These are phyloP conservation scores for Metallyticus violacea DNA, from an alignment of 2,888 invertebrate genomes.

Conservation along the genomic window DNA sequence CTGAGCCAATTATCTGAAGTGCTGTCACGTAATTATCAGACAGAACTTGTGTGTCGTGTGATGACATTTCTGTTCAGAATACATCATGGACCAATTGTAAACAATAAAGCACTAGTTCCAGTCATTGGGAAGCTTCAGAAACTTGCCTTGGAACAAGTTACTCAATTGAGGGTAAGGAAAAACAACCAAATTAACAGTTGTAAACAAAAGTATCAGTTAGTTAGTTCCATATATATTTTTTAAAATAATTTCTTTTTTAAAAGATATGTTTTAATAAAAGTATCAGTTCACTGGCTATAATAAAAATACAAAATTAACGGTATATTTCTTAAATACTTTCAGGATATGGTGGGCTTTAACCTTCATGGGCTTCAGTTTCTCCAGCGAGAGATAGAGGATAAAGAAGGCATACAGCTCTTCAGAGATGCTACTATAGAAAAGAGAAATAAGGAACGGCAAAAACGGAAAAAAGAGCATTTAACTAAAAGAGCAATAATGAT, in stretches of 20 bases:
- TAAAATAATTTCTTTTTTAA: too few relatives aligned
- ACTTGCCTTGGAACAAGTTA: slow-evolving; percentile 55
- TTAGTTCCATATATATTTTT: too few relatives aligned
- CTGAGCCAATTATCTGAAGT: slow-evolving; percentile 68
- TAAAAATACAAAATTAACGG: not conserved
- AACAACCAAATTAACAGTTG: too few relatives aligned
- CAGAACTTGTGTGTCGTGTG: slow-evolving; percentile 74
- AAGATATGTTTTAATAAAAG: not conserved
- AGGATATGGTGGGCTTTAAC: slow-evolving; percentile 85
- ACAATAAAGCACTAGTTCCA: slow-evolving; percentile 65
- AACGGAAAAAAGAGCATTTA: slow-evolving; percentile 59
- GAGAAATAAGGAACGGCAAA: slow-evolving; percentile 61
- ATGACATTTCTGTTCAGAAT: slow-evolving; percentile 72
- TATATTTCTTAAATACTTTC: slow-evolving; percentile 39
- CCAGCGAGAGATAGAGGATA: slow-evolving; percentile 71
- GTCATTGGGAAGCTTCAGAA: slow-evolving; percentile 63
- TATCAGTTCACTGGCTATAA: not conserved
- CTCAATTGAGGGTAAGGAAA: slow-evolving; percentile 62
- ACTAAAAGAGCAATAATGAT: slow-evolving; percentile 58
- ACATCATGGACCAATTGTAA: slow-evolving; percentile 76
- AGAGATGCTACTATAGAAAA: slow-evolving; percentile 66
- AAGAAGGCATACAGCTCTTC: slow-evolving; percentile 73
- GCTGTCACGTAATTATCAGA: slow-evolving; percentile 61
- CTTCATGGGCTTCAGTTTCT: slow-evolving; percentile 75
- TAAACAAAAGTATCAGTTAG: too few relatives aligned